Conservation (phyloP, 1,140 invertebrate species). For the Bacillus rossius region DNA sequence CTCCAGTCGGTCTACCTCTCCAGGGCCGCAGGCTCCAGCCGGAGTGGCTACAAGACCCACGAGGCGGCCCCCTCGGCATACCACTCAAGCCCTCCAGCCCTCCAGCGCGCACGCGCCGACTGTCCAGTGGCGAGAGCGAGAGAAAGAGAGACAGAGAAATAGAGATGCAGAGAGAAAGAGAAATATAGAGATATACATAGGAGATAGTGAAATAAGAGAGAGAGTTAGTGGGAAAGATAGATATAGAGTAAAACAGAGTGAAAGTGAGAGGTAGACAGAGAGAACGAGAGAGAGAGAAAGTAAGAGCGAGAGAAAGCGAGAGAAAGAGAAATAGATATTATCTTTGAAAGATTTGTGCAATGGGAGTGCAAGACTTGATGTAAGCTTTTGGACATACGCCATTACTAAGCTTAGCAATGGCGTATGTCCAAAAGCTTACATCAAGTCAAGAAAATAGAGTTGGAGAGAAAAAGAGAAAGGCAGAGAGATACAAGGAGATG, state of each 20-base stretch:
- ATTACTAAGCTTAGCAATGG: too few species aligned
- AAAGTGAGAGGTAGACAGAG: not conserved
- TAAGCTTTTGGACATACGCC: too few species aligned
- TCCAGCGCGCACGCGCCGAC: not conserved
- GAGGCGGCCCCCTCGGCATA: not conserved
- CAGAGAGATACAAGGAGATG: not conserved
- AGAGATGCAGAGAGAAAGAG: not conserved
- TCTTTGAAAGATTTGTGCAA: too few species aligned
- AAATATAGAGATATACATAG: not conserved
- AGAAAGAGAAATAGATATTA: too few species aligned
- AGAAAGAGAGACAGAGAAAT: not conserved
- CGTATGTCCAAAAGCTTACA: too few species aligned
- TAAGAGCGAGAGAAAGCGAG: too few species aligned
- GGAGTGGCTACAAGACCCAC: not conserved
- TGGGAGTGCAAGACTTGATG: too few species aligned
- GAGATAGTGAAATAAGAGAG: not conserved
- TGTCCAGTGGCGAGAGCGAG: not conserved
- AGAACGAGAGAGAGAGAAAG: not conserved
- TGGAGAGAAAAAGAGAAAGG: constrained; percentile 1
- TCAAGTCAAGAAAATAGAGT: too few species aligned
- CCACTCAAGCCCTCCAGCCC: not conserved
- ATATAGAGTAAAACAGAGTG: not conserved
- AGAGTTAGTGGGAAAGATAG: not conserved
- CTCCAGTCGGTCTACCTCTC: too few species aligned
- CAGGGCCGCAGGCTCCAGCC: not conserved